Evolutionary conservation across 2,888 invertebrate species (phyloP), one percentile per base, ranked within the genome.

Genomic region (Hypercompe scribonia): DNA sequence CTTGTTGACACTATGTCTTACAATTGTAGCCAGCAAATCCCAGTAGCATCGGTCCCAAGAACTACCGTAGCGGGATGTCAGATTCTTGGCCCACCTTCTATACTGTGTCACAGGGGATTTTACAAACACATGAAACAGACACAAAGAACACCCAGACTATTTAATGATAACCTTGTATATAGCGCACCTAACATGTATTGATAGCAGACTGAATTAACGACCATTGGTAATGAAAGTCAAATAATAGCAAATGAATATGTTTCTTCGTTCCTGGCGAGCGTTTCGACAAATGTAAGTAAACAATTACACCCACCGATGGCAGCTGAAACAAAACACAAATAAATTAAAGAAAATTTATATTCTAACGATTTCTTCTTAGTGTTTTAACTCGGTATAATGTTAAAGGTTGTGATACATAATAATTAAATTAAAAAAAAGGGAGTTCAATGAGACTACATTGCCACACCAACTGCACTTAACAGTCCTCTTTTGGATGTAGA

Each of bases 231-330:
- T 61, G 15, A 31, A 61, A 61, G 58, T 61, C 15, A 61, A 61
- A 61, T 61, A 28, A 61, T 31, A 15, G 15, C 31, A 61, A 61
- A 31, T 61, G 28, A 61, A 61, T 61, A 61, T 61, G 31, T 61
- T 31, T 15, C 58, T 61, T 31, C 31, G 18, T 61, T 61, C 58
- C 28, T 11, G 28, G 13, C 58, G 28, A 61, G 28, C 34, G 39
- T 68, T 58, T 28, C 61, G 39, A 69, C 61, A 42, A 42, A 46
- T 42, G 42, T 42, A 31, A 64, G 63, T 63, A 21, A 63, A 69
- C 69, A 70, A 46, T 33, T 46, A 70, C 46, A 24, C 46, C 33
- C 42, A 64, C 33, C 42, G n/a, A n/a, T 33, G 33, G 61, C 28
- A 21, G 68, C 15, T 28, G 42, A 61, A 31, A 58, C n/a, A 58